These are phyloP conservation scores for Stegostoma tigrinum DNA, from an alignment of 2,113 vertebrate genomes.

Conservation along the genomic window DNA sequence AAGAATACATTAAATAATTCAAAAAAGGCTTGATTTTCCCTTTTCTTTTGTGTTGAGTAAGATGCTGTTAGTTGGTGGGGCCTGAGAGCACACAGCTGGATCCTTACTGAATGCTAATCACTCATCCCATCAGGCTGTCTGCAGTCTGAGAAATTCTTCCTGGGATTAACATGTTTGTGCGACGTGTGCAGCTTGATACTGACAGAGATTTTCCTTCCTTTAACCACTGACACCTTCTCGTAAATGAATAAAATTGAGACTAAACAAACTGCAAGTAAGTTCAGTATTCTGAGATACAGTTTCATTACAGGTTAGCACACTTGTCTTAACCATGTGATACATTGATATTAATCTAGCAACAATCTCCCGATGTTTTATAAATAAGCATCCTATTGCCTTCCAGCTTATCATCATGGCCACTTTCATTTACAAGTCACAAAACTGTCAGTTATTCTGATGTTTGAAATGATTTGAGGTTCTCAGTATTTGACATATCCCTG, in stretches of 20 bases:
- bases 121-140: constrained; percentile 5
- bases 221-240: background rate
- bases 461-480: background rate
- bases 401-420: background rate
- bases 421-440: background rate
- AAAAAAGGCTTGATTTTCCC: constrained; percentile 12
- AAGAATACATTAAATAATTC: constrained; percentile 20
- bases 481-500: background rate
- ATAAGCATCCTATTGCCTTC: background rate
- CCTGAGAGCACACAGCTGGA: background rate
- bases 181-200: background rate
- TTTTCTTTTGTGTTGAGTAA: background rate
- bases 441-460: background rate
- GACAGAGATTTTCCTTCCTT: background rate
- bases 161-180: background rate
- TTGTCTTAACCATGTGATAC: background rate
- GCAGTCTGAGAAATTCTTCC: background rate
- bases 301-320: background rate
- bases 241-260: constrained; percentile 3
- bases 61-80: background rate
- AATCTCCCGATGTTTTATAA: background rate
- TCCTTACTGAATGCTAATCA: background rate
- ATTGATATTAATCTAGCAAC: background rate
- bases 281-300: background rate
- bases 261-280: background rate